Percentiles rank a stretch among this genome's conserved stretches.
Evolutionary conservation across 1,140 invertebrate species (phyloP).

Genomic region (Drosophila azteca): DNA sequence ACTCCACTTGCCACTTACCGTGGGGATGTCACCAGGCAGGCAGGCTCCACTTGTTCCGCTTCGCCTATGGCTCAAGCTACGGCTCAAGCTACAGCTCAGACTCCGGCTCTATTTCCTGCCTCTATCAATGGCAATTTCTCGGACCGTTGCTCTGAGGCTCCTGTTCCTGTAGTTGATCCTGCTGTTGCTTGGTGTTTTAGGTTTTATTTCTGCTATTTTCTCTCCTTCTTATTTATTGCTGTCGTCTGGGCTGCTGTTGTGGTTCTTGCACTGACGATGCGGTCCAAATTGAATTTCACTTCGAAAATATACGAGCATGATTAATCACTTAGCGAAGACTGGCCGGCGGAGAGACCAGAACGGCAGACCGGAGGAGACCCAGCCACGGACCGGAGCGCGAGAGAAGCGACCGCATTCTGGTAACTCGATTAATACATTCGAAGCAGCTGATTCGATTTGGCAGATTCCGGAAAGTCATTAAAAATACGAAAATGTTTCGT

Average conservation of each 20-base stretch:
- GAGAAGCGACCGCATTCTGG: constrained; percentile 11
- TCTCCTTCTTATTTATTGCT: constrained; percentile 14
- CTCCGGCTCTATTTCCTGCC: not conserved
- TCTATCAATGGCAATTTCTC: not conserved
- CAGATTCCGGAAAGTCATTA: constrained; percentile 13
- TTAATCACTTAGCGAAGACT: constrained; percentile 68
- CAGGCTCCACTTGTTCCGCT: constrained; percentile 12
- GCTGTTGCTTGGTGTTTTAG: constrained; percentile 48
- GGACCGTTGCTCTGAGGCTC: constrained; percentile 6
- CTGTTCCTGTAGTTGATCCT: constrained; percentile 21
- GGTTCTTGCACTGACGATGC: constrained; percentile 56
- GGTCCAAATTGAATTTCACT: constrained; percentile 76
- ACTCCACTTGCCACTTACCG: constrained; percentile 37
- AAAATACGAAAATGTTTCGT: not conserved
- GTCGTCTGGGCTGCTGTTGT: constrained; percentile 30
- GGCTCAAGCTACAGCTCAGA: too few species aligned
- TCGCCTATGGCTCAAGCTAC: too few species aligned
- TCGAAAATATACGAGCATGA: constrained; percentile 72
- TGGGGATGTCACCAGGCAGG: not conserved
- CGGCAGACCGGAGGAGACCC: constrained; percentile 14
- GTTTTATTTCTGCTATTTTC: constrained; percentile 44
- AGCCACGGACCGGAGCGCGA: constrained; percentile 8
- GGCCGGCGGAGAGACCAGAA: constrained; percentile 19
- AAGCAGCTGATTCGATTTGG: constrained; percentile 31
- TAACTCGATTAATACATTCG: constrained; percentile 34